Evolutionary conservation across 2,113 vertebrate species (phyloP).

Genomic region (Rhizomys pruinosus): DNA sequence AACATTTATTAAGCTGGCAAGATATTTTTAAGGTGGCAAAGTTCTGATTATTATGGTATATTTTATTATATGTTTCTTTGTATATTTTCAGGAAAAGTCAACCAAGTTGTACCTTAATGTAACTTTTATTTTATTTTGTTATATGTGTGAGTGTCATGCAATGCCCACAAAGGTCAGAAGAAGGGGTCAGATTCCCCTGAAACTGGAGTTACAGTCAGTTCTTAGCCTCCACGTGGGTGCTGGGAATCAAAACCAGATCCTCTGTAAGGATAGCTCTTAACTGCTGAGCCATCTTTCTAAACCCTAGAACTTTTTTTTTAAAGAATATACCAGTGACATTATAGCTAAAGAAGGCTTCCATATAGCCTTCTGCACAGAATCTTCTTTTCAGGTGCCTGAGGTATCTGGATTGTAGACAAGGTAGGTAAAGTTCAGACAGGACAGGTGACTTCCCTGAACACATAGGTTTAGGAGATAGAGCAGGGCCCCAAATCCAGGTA

Average conservation of each 20-base stretch:
- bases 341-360: neutral
- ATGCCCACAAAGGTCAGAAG: too few species aligned
- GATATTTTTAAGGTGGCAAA: neutral
- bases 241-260: too few species aligned
- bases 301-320: neutral
- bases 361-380: neutral
- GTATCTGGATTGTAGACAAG: neutral
- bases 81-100: slow-evolving; percentile 61
- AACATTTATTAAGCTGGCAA: neutral
- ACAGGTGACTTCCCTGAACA: neutral
- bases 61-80: slow-evolving; percentile 66
- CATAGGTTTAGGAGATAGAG: neutral
- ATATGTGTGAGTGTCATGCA: too few species aligned
- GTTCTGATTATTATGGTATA: slow-evolving; percentile 32
- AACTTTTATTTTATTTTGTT: neutral
- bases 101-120: slow-evolving; percentile 16
- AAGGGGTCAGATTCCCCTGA: too few species aligned
- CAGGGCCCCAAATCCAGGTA: neutral
- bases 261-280: too few species aligned
- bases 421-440: neutral
- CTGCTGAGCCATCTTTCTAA: too few species aligned
- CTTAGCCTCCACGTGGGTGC: too few species aligned
- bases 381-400: slow-evolving; percentile 8
- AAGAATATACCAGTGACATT: neutral
- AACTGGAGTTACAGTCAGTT: too few species aligned